These are phyloP conservation scores for Ciconia nigra DNA, from an alignment of 2,797 vertebrate genomes.

Conservation along the genomic window DNA sequence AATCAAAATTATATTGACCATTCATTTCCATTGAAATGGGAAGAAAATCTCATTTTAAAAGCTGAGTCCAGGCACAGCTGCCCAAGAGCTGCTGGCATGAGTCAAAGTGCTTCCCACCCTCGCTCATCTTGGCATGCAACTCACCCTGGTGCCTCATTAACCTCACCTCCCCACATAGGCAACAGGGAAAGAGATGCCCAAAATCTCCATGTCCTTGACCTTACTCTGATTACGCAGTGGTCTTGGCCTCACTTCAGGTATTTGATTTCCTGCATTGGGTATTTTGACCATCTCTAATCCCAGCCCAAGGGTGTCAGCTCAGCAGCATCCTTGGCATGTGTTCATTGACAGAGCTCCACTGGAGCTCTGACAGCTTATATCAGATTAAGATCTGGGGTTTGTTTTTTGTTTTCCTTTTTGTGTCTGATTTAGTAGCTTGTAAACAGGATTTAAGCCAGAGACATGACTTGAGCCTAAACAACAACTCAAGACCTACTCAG, in stretches of 20 bases:
- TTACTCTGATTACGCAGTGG: background rate
- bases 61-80: background rate
- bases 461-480: background rate
- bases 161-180: background rate
- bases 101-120: background rate
- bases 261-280: background rate
- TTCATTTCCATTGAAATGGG: background rate
- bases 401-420: background rate
- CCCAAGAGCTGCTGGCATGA: background rate
- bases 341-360: background rate
- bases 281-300: background rate
- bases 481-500: background rate
- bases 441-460: background rate
- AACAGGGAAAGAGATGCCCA: background rate
- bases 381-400: background rate
- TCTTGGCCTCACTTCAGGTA: background rate
- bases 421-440: background rate
- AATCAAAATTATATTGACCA: background rate
- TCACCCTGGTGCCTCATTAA: background rate
- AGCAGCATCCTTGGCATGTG: background rate
- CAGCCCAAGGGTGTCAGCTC: background rate
- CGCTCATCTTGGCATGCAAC: accelerated
- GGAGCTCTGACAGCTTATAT: background rate
- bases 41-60: background rate
- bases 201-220: background rate